Base-by-base conservation (phyloP, 2,888 invertebrate genomes). In the Drosophila subsilvestris region DNA sequence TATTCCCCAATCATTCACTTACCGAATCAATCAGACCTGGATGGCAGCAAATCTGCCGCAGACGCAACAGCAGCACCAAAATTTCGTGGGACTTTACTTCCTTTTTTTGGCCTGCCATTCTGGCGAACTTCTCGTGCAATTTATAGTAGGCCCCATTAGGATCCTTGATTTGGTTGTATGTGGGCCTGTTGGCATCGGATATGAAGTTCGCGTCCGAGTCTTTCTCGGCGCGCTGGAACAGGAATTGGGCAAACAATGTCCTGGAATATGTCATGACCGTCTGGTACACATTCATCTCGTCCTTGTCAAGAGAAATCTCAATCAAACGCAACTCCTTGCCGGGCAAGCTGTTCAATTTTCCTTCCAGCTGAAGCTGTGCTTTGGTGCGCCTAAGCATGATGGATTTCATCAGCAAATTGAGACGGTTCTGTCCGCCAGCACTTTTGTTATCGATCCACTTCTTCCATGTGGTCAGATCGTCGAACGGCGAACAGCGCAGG, bases 1-100 rank as follows among this genome's bases (percentile, higher is more conserved):
- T 37, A 6, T 7, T 37, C n/a, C 37, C n/a, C 1, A 9, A 18
- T 27, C 47, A 6, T 2, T 12, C 51, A 91, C 93, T 91, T 91
- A 95, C 95, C 65, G 94, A 90, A 82, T 94, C 94, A 79, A 98
- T 96, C 17, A 99, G 93, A 0, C 95, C 95, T 29, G 98, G 96
- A 93, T 98, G 98, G 89, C 97, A 96, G 90, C 97, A 97, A 67
- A 97, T 95, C 90, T 99, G 98, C 0, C 98, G 94, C 66, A 99
- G 92, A 12, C 98, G 94, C 61, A 98, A 92, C 14, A 99, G 90
- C 2, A 98, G 93, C 0, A 98, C 96, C 75, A 99, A 92, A 90
- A 97, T 96, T 92, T 94, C 94, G 93, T 95, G 93, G 45, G 94
- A 93, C 89, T 94, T 93, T 57, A 94, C 94, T 79, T 95, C 93